A percentile compares a stretch with the other conserved stretches of the same genome.
phyloP scores from a whole-genome alignment of 2,113 vertebrate species.

The Chaetura pelagica region DNA sequence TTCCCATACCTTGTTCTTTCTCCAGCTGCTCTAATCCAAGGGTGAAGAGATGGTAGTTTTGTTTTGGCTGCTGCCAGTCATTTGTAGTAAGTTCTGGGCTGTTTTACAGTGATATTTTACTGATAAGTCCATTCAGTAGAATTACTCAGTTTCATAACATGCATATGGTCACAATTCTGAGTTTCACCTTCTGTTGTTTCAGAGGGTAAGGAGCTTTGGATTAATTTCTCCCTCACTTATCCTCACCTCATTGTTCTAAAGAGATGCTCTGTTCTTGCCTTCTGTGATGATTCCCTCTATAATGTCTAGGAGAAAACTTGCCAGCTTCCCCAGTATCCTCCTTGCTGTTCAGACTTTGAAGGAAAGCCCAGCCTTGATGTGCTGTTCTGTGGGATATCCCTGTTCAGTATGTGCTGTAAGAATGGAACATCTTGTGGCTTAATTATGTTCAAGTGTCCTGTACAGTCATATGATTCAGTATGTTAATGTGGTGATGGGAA shows the following conservation, averaged over 20 bases:
- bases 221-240: neutral
- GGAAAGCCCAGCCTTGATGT: neutral
- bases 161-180: neutral
- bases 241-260: neutral
- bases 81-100: neutral
- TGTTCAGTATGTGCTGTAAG: neutral
- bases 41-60: neutral
- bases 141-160: neutral
- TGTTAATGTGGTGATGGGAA: neutral
- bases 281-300: neutral
- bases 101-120: neutral
- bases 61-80: conserved; percentile 3
- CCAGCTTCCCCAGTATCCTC: neutral
- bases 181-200: neutral
- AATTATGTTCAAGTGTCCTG: neutral
- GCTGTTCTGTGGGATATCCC: neutral
- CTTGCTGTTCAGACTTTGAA: neutral
- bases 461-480: neutral
- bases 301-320: neutral
- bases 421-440: neutral
- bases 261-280: neutral
- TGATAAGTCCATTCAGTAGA: neutral
- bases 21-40: neutral
- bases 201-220: neutral
- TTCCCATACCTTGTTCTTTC: neutral